Conservation (phyloP, 2,797 vertebrate genomes). For the Pelochelys cantorii region DNA sequence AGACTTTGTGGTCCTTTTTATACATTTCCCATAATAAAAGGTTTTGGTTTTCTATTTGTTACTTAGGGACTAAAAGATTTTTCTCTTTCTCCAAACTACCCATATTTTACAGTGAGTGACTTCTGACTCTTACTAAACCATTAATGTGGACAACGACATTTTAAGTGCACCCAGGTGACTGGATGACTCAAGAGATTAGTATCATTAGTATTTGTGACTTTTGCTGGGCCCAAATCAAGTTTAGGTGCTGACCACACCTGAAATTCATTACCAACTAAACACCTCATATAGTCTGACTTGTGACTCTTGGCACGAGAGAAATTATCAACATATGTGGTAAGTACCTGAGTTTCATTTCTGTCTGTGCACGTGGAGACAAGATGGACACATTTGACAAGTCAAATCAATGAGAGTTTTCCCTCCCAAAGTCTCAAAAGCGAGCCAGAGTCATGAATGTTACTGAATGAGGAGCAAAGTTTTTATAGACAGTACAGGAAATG, state of each 20-base stretch:
- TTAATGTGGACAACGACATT: neutral
- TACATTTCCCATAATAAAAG: neutral
- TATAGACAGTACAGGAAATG: too few species aligned
- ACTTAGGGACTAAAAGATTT: neutral
- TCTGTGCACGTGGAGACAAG: neutral
- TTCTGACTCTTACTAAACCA: rapidly evolving
- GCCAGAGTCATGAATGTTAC: neutral
- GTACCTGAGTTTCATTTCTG: neutral
- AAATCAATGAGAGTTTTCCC: neutral
- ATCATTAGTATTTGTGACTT: neutral
- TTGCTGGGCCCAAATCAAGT: neutral
- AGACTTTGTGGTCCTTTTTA: neutral
- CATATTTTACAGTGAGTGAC: neutral
- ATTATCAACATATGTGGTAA: neutral
- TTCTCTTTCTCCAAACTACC: neutral
- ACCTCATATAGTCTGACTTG: neutral
- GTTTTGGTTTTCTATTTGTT: neutral
- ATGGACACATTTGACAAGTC: neutral
- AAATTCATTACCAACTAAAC: neutral
- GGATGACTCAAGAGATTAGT: neutral
- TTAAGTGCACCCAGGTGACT: rapidly evolving
- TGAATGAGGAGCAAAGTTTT: too few species aligned
- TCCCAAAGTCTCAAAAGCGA: neutral
- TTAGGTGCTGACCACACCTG: neutral
- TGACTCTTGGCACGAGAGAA: neutral